phyloP scores from a whole-genome alignment of 2,888 invertebrate species.

The Lysandra coridon region DNA sequence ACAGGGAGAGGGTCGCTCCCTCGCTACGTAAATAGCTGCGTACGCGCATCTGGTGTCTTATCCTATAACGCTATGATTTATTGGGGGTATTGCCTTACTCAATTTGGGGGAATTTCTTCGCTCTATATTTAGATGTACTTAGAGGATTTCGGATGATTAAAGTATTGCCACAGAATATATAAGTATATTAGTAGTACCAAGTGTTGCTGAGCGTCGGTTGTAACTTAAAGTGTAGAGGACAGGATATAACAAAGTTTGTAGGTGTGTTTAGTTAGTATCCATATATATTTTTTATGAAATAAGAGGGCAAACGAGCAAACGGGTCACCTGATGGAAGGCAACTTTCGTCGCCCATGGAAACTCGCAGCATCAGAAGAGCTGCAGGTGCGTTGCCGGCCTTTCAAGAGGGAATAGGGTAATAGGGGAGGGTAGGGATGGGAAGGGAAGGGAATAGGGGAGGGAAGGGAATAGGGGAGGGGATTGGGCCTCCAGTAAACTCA shows the following conservation, averaged over 20 bases:
- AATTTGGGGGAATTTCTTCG: not conserved
- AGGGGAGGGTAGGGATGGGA: too few species aligned
- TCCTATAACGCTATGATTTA: slow-evolving; percentile 41
- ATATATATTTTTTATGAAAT: too few species aligned
- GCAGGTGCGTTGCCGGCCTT: too few species aligned
- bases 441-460: too few species aligned
- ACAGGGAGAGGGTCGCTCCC: slow-evolving; percentile 42
- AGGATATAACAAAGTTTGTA: not conserved
- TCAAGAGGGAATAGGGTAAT: too few species aligned
- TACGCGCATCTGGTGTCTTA: slow-evolving; percentile 48
- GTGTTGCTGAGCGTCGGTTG: not conserved
- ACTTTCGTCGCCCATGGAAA: too few species aligned
- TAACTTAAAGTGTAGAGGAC: not conserved
- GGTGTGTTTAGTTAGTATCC: not conserved
- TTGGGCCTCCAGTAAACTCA: too few species aligned
- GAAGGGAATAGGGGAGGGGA: too few species aligned
- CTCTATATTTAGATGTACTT: slow-evolving; percentile 5
- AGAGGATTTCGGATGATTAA: not conserved
- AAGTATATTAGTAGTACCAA: not conserved
- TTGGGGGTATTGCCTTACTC: slow-evolving; percentile 32
- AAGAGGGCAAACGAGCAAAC: too few species aligned
- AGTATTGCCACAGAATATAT: not conserved
- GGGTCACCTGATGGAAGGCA: too few species aligned
- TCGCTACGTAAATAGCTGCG: slow-evolving; percentile 48
- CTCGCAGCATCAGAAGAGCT: too few species aligned